phyloP scores from a whole-genome alignment of 2,113 vertebrate genomes.

The Sialia sialis region DNA sequence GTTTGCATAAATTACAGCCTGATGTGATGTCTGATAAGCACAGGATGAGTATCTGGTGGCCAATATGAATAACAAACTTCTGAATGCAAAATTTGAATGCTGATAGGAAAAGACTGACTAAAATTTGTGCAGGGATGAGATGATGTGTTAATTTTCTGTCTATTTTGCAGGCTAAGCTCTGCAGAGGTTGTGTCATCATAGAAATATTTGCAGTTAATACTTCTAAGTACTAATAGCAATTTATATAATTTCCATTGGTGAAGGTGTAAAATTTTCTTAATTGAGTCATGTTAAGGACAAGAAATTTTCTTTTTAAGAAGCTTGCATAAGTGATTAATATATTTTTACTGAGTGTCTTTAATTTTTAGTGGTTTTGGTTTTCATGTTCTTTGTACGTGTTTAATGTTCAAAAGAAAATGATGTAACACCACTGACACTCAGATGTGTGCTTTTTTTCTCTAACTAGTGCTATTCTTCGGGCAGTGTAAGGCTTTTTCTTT shows the following conservation, averaged over 20 bases:
- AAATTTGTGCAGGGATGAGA: accelerated
- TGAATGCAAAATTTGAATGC: not conserved
- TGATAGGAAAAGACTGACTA: not conserved
- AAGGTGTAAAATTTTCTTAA: not conserved
- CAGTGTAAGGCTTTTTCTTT: not conserved
- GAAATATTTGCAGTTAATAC: not conserved
- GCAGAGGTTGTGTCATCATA: not conserved
- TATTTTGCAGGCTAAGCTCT: not conserved
- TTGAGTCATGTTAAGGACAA: not conserved
- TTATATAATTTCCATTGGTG: not conserved
- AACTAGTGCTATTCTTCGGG: not conserved
- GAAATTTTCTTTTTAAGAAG: not conserved
- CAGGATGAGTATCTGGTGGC: not conserved
- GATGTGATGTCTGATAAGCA: not conserved
- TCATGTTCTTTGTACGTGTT: not conserved
- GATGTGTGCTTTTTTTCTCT: not conserved
- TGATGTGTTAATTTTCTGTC: not conserved
- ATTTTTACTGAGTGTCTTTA: not conserved
- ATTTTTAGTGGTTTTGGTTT: not conserved
- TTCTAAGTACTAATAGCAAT: not conserved
- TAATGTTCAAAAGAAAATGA: not conserved
- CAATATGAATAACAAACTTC: not conserved
- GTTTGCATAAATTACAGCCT: not conserved
- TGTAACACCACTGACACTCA: not conserved
- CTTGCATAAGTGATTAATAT: not conserved